Conservation (phyloP, 1,140 invertebrate genomes). For the Paralvinella palmiformis region DNA sequence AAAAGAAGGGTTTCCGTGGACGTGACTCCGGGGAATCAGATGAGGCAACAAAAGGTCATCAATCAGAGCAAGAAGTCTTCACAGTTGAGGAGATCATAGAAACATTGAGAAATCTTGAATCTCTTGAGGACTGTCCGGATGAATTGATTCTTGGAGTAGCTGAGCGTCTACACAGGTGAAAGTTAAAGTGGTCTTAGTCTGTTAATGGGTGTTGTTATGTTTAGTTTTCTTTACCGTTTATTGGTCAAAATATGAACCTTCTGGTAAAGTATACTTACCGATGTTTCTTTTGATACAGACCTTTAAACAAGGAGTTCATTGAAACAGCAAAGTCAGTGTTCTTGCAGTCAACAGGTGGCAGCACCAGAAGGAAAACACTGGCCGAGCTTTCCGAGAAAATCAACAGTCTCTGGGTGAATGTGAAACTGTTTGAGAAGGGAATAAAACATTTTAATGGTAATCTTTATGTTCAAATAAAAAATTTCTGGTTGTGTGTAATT, state of each 20-base stretch:
- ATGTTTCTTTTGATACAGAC: constrained; percentile 30
- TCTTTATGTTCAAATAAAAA: no score
- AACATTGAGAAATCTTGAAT: constrained; percentile 58
- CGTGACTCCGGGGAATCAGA: constrained; percentile 56
- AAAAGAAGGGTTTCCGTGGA: constrained; percentile 57
- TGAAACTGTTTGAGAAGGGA: constrained; percentile 79
- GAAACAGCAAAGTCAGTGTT: constrained; percentile 62
- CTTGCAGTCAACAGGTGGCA: constrained; percentile 61
- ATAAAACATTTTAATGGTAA: constrained; percentile 61
- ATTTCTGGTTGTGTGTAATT: no score
- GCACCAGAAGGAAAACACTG: constrained; percentile 61
- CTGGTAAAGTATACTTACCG: no score
- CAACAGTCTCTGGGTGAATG: constrained; percentile 65
- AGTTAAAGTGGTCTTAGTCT: no score
- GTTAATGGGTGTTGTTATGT: no score
- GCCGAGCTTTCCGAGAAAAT: constrained; percentile 75
- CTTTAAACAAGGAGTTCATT: constrained; percentile 48
- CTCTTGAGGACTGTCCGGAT: constrained; percentile 50
- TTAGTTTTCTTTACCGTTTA: no score
- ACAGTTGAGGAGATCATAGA: constrained; percentile 63
- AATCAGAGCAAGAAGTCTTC: constrained; percentile 59
- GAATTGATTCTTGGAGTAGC: constrained; percentile 51
- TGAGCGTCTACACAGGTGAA: constrained; percentile 42
- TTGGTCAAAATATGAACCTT: no score
- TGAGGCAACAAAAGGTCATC: constrained; percentile 46